Conservation (phyloP, 2,797 vertebrate genomes). For the Graptemys geographica region DNA sequence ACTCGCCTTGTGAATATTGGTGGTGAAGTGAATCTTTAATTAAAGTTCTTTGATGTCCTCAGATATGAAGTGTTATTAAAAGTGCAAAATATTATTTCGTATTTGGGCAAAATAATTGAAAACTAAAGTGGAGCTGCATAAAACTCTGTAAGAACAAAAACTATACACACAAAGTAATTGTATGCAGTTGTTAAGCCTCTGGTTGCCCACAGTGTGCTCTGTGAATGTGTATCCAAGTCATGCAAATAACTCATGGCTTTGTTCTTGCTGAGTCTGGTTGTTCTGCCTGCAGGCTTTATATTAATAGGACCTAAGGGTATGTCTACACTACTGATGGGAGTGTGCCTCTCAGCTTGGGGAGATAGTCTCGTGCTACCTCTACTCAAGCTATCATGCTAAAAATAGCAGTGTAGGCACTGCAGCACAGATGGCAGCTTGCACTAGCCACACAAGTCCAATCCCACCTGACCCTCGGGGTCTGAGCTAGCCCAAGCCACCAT, state of each 20-base stretch:
- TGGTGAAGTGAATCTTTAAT: conserved; percentile 70
- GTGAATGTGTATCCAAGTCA: conserved; percentile 5
- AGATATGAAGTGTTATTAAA: conserved; percentile 60
- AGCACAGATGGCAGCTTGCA: too few relatives aligned
- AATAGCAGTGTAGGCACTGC: too few relatives aligned
- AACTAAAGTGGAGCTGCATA: conserved; percentile 61
- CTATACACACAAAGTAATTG: conserved; percentile 65
- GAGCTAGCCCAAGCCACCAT: too few relatives aligned
- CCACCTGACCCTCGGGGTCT: too few relatives aligned
- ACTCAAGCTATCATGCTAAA: too few relatives aligned
- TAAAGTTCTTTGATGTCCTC: conserved; percentile 70
- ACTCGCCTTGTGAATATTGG: conserved; percentile 69
- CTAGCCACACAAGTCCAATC: too few relatives aligned
- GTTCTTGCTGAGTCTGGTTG: conserved; percentile 30
- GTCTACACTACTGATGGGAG: too few relatives aligned
- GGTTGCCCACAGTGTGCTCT: conserved; percentile 42
- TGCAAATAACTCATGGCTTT: conserved; percentile 13
- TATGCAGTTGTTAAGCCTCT: conserved; percentile 60
- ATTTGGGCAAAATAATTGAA: conserved; percentile 66
- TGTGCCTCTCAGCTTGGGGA: too few relatives aligned
- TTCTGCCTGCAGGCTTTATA: conserved; percentile 32
- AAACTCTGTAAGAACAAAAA: conserved; percentile 65
- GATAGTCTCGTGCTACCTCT: too few relatives aligned
- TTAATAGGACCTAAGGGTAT: neutral
- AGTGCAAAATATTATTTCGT: conserved; percentile 68